phyloP scores from a whole-genome alignment of 2,797 vertebrate species.

The Pangasius krempfi region DNA sequence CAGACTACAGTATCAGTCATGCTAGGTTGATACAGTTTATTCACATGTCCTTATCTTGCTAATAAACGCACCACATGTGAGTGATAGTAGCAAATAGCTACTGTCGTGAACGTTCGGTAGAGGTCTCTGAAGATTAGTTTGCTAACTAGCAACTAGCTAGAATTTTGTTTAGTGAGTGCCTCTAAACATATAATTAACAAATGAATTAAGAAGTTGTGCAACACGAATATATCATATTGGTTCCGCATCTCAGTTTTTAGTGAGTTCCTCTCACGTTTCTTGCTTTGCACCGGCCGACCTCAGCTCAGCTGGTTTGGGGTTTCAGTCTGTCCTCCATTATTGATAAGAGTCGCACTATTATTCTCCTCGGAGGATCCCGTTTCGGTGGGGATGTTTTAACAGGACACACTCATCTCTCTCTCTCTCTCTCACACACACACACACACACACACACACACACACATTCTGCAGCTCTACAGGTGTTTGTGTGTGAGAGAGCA shows the following conservation, averaged over 20 bases:
- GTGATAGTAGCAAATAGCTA: background rate
- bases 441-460: conserved; percentile 54
- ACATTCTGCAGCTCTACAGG: conserved; percentile 42
- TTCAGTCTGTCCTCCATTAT: conserved; percentile 79
- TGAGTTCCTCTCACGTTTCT: conserved; percentile 68
- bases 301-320: conserved; percentile 72
- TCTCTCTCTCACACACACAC: conserved; percentile 54
- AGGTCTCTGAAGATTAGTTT: background rate
- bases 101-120: background rate
- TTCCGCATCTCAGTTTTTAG: conserved; percentile 39
- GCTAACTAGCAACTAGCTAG: background rate
- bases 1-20: background rate
- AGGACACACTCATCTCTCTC: conserved; percentile 27
- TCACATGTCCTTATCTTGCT: background rate
- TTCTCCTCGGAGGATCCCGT: conserved; percentile 70
- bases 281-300: conserved; percentile 69
- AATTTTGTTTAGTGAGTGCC: too few relatives aligned
- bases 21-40: background rate
- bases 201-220: conserved; percentile 2
- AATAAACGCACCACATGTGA: too few relatives aligned
- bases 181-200: background rate
- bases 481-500: conserved; percentile 48
- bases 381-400: conserved; percentile 62
- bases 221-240: conserved; percentile 33
- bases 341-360: conserved; percentile 75